These are phyloP conservation scores for Rhinichthys osculus DNA, from an alignment of 2,797 vertebrate species.

Conservation along the genomic window DNA sequence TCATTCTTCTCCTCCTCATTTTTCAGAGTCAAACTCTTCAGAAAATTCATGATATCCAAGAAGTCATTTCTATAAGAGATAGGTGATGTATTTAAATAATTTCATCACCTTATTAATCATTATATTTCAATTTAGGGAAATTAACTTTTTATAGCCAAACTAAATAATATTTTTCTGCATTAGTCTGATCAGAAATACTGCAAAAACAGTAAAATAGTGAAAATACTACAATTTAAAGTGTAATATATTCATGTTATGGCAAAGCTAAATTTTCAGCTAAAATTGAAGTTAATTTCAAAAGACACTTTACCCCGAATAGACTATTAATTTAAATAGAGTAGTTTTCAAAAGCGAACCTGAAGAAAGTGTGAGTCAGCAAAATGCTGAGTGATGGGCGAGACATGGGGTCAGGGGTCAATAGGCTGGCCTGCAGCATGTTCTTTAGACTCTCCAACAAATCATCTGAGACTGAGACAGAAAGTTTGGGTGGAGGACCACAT, in stretches of 20 bases:
- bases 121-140: background rate
- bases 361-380: constrained; percentile 89
- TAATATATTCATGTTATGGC: background rate
- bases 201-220: background rate
- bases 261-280: background rate
- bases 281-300: background rate
- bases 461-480: constrained; percentile 71
- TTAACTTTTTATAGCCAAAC: background rate
- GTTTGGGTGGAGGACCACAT: constrained; percentile 24
- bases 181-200: background rate
- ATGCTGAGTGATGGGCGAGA: constrained; percentile 83
- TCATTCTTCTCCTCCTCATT: constrained; percentile 97
- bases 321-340: background rate
- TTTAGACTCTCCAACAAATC: constrained; percentile 82
- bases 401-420: constrained; percentile 84
- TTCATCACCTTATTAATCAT: background rate
- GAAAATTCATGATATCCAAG: constrained; percentile 94
- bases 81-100: background rate
- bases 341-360: constrained; percentile 81
- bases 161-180: background rate
- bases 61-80: constrained; percentile 89
- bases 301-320: background rate
- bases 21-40: constrained; percentile 94
- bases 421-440: constrained; percentile 81
- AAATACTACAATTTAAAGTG: background rate